A percentile compares a stretch with the other conserved stretches of the same genome.
These are phyloP conservation scores for Porites australiensis DNA, from an alignment of 64 coral and sea anemone genomes.

Conservation along the genomic window DNA sequence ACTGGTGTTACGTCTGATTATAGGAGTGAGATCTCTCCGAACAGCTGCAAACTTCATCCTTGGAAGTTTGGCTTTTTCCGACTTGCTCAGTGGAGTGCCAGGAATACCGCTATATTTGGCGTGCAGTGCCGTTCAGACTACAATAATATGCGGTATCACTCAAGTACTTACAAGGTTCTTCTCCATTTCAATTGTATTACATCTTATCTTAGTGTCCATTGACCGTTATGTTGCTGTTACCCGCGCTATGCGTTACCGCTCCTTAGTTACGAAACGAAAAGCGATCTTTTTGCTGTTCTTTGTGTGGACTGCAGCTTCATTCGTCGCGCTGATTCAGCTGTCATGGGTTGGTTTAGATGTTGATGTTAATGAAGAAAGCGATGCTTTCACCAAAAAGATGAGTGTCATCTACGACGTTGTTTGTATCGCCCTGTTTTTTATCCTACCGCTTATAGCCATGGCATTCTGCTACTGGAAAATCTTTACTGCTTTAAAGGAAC, in stretches of 20 bases:
- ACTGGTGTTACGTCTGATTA: background rate
- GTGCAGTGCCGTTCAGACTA: background rate
- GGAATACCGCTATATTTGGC: conserved; percentile 21
- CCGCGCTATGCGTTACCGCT: background rate
- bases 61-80: background rate
- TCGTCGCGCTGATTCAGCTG: conserved; percentile 23
- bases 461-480: background rate
- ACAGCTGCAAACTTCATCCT: conserved; percentile 25
- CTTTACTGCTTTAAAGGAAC: background rate
- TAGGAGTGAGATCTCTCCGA: background rate
- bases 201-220: conserved; percentile 7
- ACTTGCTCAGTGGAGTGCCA: conserved; percentile 2
- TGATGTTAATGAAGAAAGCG: background rate
- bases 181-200: conserved; percentile 17
- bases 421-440: background rate
- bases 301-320: background rate
- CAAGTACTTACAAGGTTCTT: conserved; percentile 1
- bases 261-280: background rate
- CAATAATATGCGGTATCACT: background rate
- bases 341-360: conserved; percentile 5
- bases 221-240: background rate
- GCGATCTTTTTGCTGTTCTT: background rate
- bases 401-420: background rate
- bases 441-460: background rate
- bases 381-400: background rate